These are phyloP conservation scores for Aplidium turbinatum DNA, from an alignment of 23 tunicate genomes.

Conservation along the genomic window DNA sequence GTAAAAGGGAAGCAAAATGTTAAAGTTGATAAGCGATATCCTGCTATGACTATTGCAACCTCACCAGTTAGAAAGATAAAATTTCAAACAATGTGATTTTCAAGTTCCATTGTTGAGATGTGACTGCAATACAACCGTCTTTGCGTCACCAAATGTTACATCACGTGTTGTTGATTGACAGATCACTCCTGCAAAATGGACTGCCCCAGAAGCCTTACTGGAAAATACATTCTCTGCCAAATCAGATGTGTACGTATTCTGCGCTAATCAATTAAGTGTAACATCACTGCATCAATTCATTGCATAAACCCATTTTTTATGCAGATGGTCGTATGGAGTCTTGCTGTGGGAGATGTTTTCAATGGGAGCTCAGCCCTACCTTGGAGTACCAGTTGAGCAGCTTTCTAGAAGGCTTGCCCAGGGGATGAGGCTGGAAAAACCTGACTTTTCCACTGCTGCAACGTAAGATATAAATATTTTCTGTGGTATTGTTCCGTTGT, in stretches of 20 bases:
- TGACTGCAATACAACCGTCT: neutral
- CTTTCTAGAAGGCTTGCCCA: slow-evolving; percentile 40
- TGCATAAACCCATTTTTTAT: too few relatives aligned
- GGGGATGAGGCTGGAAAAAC: slow-evolving; percentile 58
- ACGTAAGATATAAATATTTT: slow-evolving; percentile 8
- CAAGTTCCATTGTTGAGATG: too few relatives aligned
- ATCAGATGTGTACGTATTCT: slow-evolving; percentile 91
- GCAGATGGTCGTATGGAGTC: slow-evolving; percentile 82
- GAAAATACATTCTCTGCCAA: slow-evolving; percentile 58
- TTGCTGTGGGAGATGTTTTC: slow-evolving; percentile 73
- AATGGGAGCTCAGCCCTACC: slow-evolving; percentile 68
- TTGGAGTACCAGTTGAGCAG: slow-evolving; percentile 39
- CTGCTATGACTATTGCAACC: too few relatives aligned
- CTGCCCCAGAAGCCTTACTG: slow-evolving; percentile 83
- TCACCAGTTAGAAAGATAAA: too few relatives aligned
- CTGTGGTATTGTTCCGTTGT: neutral
- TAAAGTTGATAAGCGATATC: too few relatives aligned
- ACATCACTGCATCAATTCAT: too few relatives aligned
- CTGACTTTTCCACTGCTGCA: slow-evolving; percentile 34
- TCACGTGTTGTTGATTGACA: too few relatives aligned
- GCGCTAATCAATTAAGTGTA: too few relatives aligned
- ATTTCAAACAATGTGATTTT: too few relatives aligned
- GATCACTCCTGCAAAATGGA: slow-evolving; percentile 93
- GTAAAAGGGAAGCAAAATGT: too few relatives aligned
- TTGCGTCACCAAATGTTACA: neutral